phyloP scores from a whole-genome alignment of 2,797 vertebrate species.

The Acropternis orthonyx region DNA sequence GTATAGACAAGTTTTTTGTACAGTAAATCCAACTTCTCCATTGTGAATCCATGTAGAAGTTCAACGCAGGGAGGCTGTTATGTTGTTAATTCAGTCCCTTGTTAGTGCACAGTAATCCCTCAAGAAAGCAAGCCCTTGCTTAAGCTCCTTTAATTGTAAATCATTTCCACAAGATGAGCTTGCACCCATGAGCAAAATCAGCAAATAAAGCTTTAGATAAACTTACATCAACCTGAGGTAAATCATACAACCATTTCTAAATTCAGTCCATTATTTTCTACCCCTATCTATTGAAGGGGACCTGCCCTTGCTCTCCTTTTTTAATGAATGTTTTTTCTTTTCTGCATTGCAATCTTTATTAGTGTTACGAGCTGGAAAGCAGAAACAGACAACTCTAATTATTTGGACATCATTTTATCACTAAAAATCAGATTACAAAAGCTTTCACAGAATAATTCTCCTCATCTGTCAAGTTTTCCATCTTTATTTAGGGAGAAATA shows the following conservation, averaged over 20 bases:
- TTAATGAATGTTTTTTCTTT: background rate
- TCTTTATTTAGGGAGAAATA: background rate
- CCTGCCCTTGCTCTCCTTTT: background rate
- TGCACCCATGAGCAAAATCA: background rate
- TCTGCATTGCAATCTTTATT: background rate
- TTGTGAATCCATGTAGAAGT: background rate
- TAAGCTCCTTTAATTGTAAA: slow-evolving; percentile 37
- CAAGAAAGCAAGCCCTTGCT: background rate
- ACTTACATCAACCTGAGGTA: background rate
- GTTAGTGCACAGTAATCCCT: slow-evolving; percentile 1
- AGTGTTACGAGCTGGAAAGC: background rate
- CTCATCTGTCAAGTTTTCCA: background rate
- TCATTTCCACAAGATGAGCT: slow-evolving; percentile 9
- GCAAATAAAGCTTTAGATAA: background rate
- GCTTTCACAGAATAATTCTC: background rate
- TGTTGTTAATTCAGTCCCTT: background rate
- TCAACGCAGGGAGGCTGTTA: background rate
- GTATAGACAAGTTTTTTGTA: background rate
- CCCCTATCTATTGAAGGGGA: background rate
- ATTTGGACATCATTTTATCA: background rate
- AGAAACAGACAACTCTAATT: background rate
- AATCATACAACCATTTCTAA: background rate
- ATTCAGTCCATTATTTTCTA: background rate
- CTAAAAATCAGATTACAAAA: background rate
- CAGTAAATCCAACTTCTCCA: rapidly evolving